Base-by-base conservation (phyloP, 2,888 invertebrate genomes). In the Amphipyra berbera region DNA sequence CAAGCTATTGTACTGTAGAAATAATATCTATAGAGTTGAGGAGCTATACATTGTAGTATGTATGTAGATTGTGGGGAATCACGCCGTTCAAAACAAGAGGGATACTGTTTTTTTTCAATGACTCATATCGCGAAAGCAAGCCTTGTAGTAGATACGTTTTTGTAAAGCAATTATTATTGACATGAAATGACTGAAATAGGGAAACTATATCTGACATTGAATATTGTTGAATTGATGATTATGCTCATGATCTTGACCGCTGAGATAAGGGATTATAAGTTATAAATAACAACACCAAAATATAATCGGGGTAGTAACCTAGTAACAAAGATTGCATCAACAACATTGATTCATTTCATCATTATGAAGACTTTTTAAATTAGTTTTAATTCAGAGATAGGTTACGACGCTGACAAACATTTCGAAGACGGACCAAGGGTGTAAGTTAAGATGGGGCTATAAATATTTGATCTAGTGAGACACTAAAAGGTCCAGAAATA, bases 61-160 rank as follows among this genome's bases (percentile, higher is more conserved):
- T 56, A 65, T 79, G 62, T 63, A 63, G 66, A 65, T 44, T 41
- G 69, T 79, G 88, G 89, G 89, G 82, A 88, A 81, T 83, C 81
- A 89, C 89, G 74, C 73, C 27, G 79, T 44, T 64, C 76, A 79
- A 81, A 83, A 81, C 76, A 75, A 70, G 76, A 61, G 72, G 74
- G 68, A 79, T 53, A 67, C 63, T 73, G 61, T 75, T 78, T 72
- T 73, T n/a, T 77, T 73, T 76, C 57, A 71, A 68, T 88, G 88
- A 88, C 62, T 85, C 87, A 87, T 61, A 44, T 37, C 37, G 40
- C 40, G 49, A 60, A 56, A 49, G 54, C 66, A 73, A 78, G 64
- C 60, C 30, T 33, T 41, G 33, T 56, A 49, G 6, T 30, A 30
- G 2, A 2, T 30, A 37, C 4, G 44, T 48, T 50, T 0, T 7